Evolutionary conservation across 1,140 invertebrate species (phyloP).

Genomic region (Psix sp.): DNA sequence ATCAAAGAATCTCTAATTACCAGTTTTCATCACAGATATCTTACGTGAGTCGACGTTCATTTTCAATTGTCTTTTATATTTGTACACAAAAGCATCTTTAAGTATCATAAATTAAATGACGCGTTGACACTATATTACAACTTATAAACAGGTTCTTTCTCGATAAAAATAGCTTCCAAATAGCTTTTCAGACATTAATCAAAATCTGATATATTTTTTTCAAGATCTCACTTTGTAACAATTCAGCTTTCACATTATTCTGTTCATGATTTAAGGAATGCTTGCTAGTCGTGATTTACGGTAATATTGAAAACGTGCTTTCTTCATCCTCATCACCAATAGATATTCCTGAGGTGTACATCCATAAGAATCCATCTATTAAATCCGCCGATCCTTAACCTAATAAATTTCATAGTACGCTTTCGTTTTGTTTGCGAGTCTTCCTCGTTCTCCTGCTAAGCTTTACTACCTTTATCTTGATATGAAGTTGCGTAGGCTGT

Average conservation of each 20-base stretch:
- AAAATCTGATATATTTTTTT: too few species aligned
- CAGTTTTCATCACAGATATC: too few species aligned
- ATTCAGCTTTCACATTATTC: slow-evolving; percentile 1
- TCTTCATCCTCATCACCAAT: slow-evolving; percentile 42
- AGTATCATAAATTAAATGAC: too few species aligned
- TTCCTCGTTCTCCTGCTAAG: slow-evolving; percentile 5
- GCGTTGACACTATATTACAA: too few species aligned
- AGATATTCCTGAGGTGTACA: slow-evolving; percentile 35
- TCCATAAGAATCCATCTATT: slow-evolving; percentile 45
- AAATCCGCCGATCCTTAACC: slow-evolving; percentile 30
- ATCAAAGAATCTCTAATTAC: too few species aligned
- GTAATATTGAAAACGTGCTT: slow-evolving; percentile 53
- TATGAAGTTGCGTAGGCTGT: slow-evolving; percentile 49
- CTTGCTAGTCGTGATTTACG: slow-evolving; percentile 32
- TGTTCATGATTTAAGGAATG: slow-evolving; percentile 25
- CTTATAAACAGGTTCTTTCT: too few species aligned
- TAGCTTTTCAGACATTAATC: too few species aligned
- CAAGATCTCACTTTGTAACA: slow-evolving; percentile 24
- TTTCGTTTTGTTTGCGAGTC: slow-evolving; percentile 37
- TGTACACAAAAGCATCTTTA: too few species aligned
- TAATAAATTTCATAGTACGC: slow-evolving; percentile 48
- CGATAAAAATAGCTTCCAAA: too few species aligned
- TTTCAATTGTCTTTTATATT: too few species aligned
- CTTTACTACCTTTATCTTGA: slow-evolving; percentile 39
- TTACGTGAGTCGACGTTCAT: too few species aligned